Percentiles rank a stretch among this genome's conserved stretches.
Conservation (phyloP, 1,140 invertebrate genomes). For the Sipha flava region DNA sequence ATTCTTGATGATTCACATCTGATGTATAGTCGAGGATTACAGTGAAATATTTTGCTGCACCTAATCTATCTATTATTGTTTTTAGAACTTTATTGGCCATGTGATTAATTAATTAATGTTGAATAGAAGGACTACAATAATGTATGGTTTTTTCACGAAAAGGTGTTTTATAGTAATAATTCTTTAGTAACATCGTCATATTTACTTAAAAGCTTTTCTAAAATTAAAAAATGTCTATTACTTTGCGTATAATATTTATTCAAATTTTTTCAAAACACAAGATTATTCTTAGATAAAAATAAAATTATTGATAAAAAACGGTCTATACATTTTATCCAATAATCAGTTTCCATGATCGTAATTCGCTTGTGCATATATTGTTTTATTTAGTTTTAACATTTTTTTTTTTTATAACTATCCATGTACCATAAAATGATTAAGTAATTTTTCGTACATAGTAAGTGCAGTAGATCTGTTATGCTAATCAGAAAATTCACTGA, state of each 20-base stretch:
- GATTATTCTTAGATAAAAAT: conserved; percentile 37
- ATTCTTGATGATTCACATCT: conserved; percentile 39
- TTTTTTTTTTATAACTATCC: conserved; percentile 34
- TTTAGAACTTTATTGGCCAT: neutral
- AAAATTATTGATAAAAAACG: conserved; percentile 36
- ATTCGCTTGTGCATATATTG: conserved; percentile 36
- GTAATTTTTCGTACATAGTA: conserved; percentile 33
- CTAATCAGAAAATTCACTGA: conserved; percentile 35
- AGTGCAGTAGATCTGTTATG: conserved; percentile 32
- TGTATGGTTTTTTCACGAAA: conserved; percentile 37
- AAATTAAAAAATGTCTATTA: conserved; percentile 41
- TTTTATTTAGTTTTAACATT: conserved; percentile 30
- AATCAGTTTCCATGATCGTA: conserved; percentile 36
- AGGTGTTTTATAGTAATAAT: conserved; percentile 39
- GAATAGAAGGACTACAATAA: neutral
- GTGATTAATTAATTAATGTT: neutral
- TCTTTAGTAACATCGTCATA: too few species aligned
- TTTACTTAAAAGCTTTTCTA: conserved; percentile 32
- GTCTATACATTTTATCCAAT: conserved; percentile 37
- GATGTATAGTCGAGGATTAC: conserved; percentile 40
- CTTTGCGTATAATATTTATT: conserved; percentile 36
- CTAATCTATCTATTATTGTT: neutral
- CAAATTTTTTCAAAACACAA: conserved; percentile 37
- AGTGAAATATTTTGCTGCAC: conserved; percentile 39
- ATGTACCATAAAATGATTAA: conserved; percentile 32